Evolutionary conservation across 2,113 vertebrate species (phyloP), one percentile per base, ranked within the genome.

Genomic region (Megaleporinus macrocephalus): DNA sequence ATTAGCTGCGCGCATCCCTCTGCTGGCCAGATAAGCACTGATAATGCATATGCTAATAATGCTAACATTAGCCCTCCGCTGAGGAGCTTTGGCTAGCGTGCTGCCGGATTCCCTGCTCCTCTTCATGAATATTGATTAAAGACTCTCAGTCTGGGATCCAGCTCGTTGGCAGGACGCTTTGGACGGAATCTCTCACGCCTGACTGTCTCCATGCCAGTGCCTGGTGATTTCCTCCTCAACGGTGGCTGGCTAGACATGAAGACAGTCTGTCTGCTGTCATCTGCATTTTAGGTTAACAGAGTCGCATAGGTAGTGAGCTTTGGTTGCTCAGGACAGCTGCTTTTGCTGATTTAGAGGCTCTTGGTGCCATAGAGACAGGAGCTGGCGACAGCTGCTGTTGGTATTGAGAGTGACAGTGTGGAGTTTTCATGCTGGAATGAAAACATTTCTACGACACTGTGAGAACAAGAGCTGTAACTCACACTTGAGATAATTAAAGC

Each of bases 11-110:
- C 71, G 63, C 63, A 72, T 79, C 55, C 55, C 22, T 78, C 51
- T 22, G 61, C 73, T 76, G 76, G 51, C 77, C 80, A 41, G 78
- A 85, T 79, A 82, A 79, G 79, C 79, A 73, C 47, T 22, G 84
- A 72, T 83, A 78, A 78, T 68, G 70, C 63, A 69, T 70, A 70
- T 79, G 63, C 77, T 80, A 82, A 83, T 83, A 62, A 85, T 76
- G 76, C 72, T 80, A 26, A 53, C 29, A n/a, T 71, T 65, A 72
- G 76, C 76, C 76, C 36, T 65, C 14, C 73, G 44, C 36, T 57
- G 14, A 33, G 74, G 65, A 80, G 66, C 47, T 76, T 65, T 81
- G 80, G 62, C 44, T 75, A 22, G 47, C 22, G 26, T 49, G 16
- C 29, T 55, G 71, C 6, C 24, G n/a, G 63, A 30, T 63, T 75